Evolutionary conservation across 2,113 vertebrate species (phyloP).

Genomic region (Tricholaema leucomelas): DNA sequence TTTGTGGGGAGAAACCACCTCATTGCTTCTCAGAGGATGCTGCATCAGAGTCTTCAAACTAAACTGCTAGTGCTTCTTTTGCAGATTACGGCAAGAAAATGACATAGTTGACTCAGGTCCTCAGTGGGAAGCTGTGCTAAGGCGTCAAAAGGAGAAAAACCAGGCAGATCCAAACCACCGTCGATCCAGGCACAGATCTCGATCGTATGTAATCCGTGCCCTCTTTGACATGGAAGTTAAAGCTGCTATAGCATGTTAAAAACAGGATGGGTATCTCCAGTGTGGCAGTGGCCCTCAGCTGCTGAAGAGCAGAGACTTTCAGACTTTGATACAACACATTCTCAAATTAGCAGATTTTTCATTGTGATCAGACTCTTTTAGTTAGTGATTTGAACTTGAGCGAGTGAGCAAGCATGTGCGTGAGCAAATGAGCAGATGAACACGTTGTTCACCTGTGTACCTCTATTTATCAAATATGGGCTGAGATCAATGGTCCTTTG

Average conservation of each 20-base stretch:
- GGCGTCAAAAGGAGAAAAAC: constrained; percentile 84
- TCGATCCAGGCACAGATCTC: constrained; percentile 86
- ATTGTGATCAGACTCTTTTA: neutral
- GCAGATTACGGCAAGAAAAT: constrained; percentile 85
- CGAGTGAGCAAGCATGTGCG: too few relatives aligned
- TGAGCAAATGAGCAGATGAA: too few relatives aligned
- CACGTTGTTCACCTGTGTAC: too few relatives aligned
- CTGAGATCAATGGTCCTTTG: too few relatives aligned
- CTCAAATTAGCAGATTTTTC: neutral
- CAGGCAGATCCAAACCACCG: constrained; percentile 80
- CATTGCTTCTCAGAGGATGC: neutral
- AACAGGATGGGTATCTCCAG: neutral
- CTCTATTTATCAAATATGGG: too few relatives aligned
- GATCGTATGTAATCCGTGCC: constrained; percentile 68
- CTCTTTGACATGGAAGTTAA: neutral
- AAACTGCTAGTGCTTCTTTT: neutral
- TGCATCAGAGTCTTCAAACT: neutral
- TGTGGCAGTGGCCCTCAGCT: neutral
- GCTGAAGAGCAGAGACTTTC: neutral
- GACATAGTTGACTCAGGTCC: constrained; percentile 87
- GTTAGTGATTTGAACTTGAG: neutral
- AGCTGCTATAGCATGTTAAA: neutral
- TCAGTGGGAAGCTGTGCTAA: constrained; percentile 88
- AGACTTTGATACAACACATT: rapidly evolving
- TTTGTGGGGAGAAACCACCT: rapidly evolving